Conservation (phyloP, 1,140 invertebrate species). For the Magallana gigas region DNA sequence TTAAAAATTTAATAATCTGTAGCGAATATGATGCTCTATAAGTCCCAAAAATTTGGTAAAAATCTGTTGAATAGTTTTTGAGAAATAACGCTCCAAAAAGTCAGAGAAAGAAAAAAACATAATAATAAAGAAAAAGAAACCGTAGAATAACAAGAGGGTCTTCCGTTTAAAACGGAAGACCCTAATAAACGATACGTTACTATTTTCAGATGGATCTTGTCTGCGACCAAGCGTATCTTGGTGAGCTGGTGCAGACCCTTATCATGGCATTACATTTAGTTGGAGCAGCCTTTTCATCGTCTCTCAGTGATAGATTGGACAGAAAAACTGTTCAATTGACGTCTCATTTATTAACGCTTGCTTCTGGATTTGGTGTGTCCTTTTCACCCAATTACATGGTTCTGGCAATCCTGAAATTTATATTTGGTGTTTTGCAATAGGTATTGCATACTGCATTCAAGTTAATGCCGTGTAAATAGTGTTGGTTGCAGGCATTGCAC, state of each 20-base stretch:
- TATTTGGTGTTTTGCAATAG: constrained; percentile 17
- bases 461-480: too few relatives aligned
- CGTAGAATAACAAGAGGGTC: too few relatives aligned
- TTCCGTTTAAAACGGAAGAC: too few relatives aligned
- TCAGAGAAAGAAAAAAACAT: too few relatives aligned
- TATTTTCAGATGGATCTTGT: constrained; percentile 21
- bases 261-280: neutral
- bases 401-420: constrained; percentile 23
- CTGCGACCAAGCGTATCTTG: neutral
- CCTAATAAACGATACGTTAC: too few relatives aligned
- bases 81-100: too few relatives aligned
- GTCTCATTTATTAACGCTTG: neutral
- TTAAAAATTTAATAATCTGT: too few relatives aligned
- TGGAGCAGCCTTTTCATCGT: neutral
- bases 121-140: too few relatives aligned
- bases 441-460: neutral
- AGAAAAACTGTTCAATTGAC: constrained; percentile 8
- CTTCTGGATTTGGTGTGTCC: neutral
- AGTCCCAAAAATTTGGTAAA: too few relatives aligned
- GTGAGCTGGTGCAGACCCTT: constrained; percentile 1
- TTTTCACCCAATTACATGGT: constrained; percentile 3
- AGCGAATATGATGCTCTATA: too few relatives aligned
- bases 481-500: too few relatives aligned
- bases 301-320: constrained; percentile 21
- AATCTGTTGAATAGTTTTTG: too few relatives aligned